Base-by-base conservation (phyloP, 2,797 vertebrate species). In the Peromyscus attwateri region DNA sequence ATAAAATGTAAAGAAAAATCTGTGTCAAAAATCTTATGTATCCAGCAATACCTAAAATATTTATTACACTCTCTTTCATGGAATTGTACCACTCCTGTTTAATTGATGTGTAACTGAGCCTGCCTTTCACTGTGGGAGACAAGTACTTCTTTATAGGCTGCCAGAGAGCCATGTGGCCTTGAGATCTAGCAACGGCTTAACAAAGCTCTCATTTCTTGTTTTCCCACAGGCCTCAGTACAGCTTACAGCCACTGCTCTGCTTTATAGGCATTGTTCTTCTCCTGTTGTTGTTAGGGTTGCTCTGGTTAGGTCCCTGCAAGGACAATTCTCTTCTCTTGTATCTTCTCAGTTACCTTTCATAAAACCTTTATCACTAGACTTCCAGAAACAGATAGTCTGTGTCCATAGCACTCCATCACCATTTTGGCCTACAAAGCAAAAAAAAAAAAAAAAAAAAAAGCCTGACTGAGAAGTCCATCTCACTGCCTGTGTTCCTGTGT, bases 1-100 rank as follows among this genome's bases (percentile, higher is more conserved):
- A 85, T 87, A 82, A 68, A 88, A 83, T 40, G 55, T 60, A 75
- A 88, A 75, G 83, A 79, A 87, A 85, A 73, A 70, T 77, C 23
- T n/a, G 29, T n/a, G 10, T 43, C 8, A 66, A n/a, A 80, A 62
- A 60, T 89, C 29, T 77, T 49, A 37, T 13, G 31, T 34, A 11
- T 34, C 8, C 49, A 60, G 14, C 46, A 92, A 55, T 68, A 40
- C 46, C 70, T 76, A 25, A 66, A 46, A 57, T 73, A 92, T 80
- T 91, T 80, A 46, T 81, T 17, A 43, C 52, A 43, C 79, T 27
- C 6, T n/a, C 76, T 49, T 75, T 81, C 62, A 5, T 27, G 43
- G 84, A 88, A 46, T 29, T n/a, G 19, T 8, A 25, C 17, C 43
- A n/a, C 31, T 68, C 21, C 43, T n/a, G 43, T 75, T 88, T 75